Conservation (phyloP, 2,797 vertebrate species). For the Sebastes goodei region DNA sequence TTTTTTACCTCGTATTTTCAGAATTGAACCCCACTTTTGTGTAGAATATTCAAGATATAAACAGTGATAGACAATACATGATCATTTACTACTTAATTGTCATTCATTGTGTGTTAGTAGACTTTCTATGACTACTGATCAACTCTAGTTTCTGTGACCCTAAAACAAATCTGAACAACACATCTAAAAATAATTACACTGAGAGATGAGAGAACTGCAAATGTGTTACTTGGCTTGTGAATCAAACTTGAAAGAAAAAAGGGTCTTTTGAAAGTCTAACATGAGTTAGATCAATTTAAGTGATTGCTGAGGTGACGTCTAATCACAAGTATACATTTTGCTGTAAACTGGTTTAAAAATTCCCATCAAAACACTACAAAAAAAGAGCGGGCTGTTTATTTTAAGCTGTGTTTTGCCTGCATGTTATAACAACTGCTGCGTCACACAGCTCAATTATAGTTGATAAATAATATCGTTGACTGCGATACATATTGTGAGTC, state of each 20-base stretch:
- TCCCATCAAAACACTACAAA: not conserved
- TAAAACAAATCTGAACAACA: not conserved
- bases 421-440: slow-evolving; percentile 1
- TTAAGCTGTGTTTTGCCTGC: not conserved
- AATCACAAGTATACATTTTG: not conserved
- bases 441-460: slow-evolving; percentile 11
- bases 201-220: not conserved
- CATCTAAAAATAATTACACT: not conserved
- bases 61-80: not conserved
- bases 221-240: not conserved
- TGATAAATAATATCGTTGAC: slow-evolving; percentile 29
- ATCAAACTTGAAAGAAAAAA: not conserved
- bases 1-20: not conserved
- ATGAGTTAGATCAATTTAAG: not conserved
- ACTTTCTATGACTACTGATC: not conserved
- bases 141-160: not conserved
- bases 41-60: not conserved
- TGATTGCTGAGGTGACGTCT: not conserved
- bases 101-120: not conserved
- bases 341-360: not conserved
- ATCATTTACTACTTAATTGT: not conserved
- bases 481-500: slow-evolving; percentile 49
- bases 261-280: not conserved
- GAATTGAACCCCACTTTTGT: not conserved
- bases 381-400: not conserved